Evolutionary conservation across 2,888 invertebrate genomes (phyloP), one percentile per base, ranked within the genome.

Genomic region (Malacosoma neustria): DNA sequence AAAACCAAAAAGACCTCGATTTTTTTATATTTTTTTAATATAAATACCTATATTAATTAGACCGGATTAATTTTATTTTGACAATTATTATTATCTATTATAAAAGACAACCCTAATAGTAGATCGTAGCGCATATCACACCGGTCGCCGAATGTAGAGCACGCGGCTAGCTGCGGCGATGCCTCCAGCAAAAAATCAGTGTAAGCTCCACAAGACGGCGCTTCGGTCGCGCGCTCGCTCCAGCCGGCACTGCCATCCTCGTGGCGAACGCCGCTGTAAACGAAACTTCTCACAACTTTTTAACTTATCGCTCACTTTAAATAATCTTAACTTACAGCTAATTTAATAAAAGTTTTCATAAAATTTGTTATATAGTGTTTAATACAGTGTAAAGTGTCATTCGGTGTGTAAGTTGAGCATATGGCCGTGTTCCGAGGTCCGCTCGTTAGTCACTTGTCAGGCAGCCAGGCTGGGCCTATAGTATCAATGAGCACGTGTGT

Each of bases 121-220:
- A 56, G 63, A 55, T 57, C 49, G 62, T 63, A 60, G 60, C 61
- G 67, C 64, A 72, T 72, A 70, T 70, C 70, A 72, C 81, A 81
- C 82, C 76, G 80, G 81, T 79, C 76, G 70, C 64, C 72, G 73
- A 80, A 84, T 84, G 79, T 85, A 64, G 84, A 84, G 82, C 84
- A 82, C 56, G 68, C 69, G 58, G 62, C 61, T 54, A 48, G 53
- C 56, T 48, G 64, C 72, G 64, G 69, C 79, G 76, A 82, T 84
- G 84, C 81, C 84, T 84, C 64, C 76, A 46, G 74, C 80, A 77
- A 82, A 84, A 82, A 85, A 82, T 82, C 84, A 85, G 84, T 85
- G 79, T 84, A 81, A 80, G 79, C 72, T 80, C 69, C 55, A 75
- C 73, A 69, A 68, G 49, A 70, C 63, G 61, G 66, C 72, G 68